A percentile compares a stretch with the other conserved stretches of the same genome.
phyloP scores from a whole-genome alignment of 1,140 invertebrate genomes.

The Drosophila subpulchrella region DNA sequence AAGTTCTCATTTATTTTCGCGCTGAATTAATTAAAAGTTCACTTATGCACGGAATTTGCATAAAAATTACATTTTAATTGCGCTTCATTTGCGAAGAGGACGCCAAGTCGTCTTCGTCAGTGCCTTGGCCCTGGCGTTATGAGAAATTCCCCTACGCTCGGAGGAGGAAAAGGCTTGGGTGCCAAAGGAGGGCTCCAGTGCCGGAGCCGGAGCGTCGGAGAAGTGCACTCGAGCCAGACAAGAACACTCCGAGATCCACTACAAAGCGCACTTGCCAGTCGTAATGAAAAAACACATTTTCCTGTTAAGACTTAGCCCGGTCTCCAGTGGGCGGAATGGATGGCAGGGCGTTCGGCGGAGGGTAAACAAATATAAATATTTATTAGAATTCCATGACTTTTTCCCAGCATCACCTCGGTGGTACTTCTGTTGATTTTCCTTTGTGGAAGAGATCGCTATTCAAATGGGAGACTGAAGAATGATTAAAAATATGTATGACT shows the following conservation, averaged over 20 bases:
- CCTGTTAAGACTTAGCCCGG: constrained; percentile 12
- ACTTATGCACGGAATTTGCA: constrained; percentile 82
- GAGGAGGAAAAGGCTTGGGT: constrained; percentile 2
- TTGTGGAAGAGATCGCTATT: background rate
- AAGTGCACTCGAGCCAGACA: constrained; percentile 74
- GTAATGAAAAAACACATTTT: constrained; percentile 77
- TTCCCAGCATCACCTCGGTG: background rate
- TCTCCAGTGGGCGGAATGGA: background rate
- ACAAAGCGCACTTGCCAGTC: constrained; percentile 71
- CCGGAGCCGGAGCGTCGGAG: constrained; percentile 4
- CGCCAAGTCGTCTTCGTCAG: constrained; percentile 28
- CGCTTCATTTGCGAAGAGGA: constrained; percentile 77
- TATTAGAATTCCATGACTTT: constrained; percentile 44
- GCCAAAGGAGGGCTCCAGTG: constrained; percentile 1
- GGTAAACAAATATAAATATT: constrained; percentile 52
- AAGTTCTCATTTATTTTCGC: constrained; percentile 77
- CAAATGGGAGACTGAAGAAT: background rate
- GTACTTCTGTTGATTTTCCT: background rate
- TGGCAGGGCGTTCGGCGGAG: background rate
- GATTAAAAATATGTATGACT: background rate
- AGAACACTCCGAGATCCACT: constrained; percentile 69
- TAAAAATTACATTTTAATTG: constrained; percentile 83
- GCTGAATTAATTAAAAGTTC: constrained; percentile 83
- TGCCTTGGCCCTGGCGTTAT: constrained; percentile 39
- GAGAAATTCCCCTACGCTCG: constrained; percentile 44